A percentile compares a stretch with the other conserved stretches of the same genome.
phyloP scores from a whole-genome alignment of 2,797 vertebrate species.

The Rhinoraja longicauda region DNA sequence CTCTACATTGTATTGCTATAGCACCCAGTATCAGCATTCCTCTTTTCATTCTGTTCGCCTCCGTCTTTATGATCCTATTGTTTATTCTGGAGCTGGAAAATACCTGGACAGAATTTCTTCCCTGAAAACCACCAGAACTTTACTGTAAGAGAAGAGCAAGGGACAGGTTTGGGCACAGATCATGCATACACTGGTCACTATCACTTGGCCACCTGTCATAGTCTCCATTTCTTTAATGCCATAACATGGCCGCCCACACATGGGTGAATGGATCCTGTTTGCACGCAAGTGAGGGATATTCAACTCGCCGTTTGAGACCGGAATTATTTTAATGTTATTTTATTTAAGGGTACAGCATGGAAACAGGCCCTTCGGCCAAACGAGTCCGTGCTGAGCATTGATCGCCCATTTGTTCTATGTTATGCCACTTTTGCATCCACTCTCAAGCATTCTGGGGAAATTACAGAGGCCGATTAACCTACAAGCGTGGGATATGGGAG shows the following conservation, averaged over 20 bases:
- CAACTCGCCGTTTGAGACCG: neutral
- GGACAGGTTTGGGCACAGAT: neutral
- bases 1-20: neutral
- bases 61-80: neutral
- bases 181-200: neutral
- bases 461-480: too few species aligned
- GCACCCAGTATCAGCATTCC: neutral
- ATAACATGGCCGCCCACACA: neutral
- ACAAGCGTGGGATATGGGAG: too few species aligned
- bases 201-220: neutral
- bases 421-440: too few species aligned
- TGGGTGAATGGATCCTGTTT: neutral
- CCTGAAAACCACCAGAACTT: neutral
- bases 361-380: too few species aligned
- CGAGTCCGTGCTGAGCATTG: too few species aligned
- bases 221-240: neutral
- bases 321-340: too few species aligned
- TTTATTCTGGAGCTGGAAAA: neutral
- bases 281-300: neutral
- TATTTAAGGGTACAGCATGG: too few species aligned
- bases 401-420: too few species aligned
- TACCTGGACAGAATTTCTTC: neutral
- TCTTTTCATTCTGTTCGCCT: neutral
- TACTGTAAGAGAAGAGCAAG: neutral
- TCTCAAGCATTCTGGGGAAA: too few species aligned